Percentiles rank a stretch among this genome's conserved stretches.
These are phyloP conservation scores for Umimayanthus kanabou DNA, from an alignment of 92 coral and sea anemone genomes.

Conservation along the genomic window DNA sequence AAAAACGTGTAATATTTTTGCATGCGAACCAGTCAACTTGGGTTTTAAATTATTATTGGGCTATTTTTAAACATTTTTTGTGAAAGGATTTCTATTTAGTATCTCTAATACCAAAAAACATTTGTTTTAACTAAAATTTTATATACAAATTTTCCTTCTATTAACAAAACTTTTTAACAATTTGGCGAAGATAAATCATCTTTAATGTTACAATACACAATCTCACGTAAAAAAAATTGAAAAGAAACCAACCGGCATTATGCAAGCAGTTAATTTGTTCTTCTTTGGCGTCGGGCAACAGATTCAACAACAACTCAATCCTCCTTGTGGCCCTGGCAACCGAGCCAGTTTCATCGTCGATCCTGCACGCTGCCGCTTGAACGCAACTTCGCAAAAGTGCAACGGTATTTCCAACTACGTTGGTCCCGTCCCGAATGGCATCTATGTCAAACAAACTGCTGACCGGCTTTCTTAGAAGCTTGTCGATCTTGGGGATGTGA, in stretches of 20 bases:
- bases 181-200: too few relatives aligned
- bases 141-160: too few relatives aligned
- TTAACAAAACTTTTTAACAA: too few relatives aligned
- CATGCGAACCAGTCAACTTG: background rate
- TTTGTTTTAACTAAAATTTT: too few relatives aligned
- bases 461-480: slow-evolving; percentile 55
- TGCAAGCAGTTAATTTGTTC: slow-evolving; percentile 13
- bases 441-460: slow-evolving; percentile 57
- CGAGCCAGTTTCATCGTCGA: slow-evolving; percentile 64
- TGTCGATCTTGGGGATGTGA: slow-evolving; percentile 62
- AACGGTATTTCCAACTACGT: slow-evolving; percentile 18
- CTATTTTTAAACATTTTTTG: background rate
- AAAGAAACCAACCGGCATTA: background rate
- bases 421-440: background rate
- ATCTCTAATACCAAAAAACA: too few relatives aligned
- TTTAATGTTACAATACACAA: too few relatives aligned
- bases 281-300: slow-evolving; percentile 63
- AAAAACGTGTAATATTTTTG: background rate
- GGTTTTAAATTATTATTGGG: too few relatives aligned
- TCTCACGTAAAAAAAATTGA: background rate
- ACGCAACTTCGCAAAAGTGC: slow-evolving; percentile 58
- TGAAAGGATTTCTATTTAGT: background rate
- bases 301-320: slow-evolving; percentile 61
- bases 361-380: slow-evolving; percentile 75
- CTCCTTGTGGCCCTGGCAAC: slow-evolving; percentile 67